A percentile compares a stretch with the other conserved stretches of the same genome.
Conservation (phyloP, 30 jellyfish, hydroid and myxozoan genomes). For the Euphysa ruthae region DNA sequence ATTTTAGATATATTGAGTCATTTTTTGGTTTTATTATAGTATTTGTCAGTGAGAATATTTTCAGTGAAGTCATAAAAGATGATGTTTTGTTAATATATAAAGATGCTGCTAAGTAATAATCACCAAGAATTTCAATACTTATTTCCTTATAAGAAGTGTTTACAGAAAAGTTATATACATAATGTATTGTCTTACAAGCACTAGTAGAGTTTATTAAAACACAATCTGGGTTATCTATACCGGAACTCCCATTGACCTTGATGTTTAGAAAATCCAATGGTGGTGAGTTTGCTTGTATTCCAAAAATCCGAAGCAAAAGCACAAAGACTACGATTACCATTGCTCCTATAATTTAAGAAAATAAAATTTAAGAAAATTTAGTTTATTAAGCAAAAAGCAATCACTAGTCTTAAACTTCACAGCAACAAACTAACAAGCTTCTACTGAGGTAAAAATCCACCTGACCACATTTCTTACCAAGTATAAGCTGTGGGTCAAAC, state of each 20-base stretch:
- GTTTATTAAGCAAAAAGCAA: too few relatives aligned
- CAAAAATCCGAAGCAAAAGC: too few relatives aligned
- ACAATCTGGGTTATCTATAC: constrained; percentile 28
- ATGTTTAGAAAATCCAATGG: too few relatives aligned
- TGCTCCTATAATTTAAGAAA: too few relatives aligned
- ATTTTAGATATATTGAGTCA: constrained; percentile 15
- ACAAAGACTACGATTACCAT: too few relatives aligned
- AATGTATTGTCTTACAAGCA: constrained; percentile 50
- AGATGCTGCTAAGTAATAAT: constrained; percentile 20
- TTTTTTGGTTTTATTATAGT: constrained; percentile 17
- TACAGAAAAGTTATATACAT: constrained; percentile 25
- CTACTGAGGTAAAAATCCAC: too few relatives aligned
- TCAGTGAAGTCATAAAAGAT: neutral
- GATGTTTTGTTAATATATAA: constrained; percentile 11
- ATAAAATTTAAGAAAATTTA: too few relatives aligned
- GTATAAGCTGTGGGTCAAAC: too few relatives aligned
- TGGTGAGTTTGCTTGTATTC: too few relatives aligned
- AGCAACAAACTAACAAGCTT: too few relatives aligned
- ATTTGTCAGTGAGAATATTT: neutral
- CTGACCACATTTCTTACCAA: too few relatives aligned
- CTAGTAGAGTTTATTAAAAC: neutral
- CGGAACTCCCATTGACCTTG: neutral
- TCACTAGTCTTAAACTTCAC: too few relatives aligned
- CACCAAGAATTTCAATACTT: constrained; percentile 16
- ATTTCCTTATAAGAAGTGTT: neutral